A percentile compares a stretch with the other conserved stretches of the same genome.
Evolutionary conservation across 2,797 vertebrate genomes (phyloP).

Genomic region (Otolemur crassicaudatus): DNA sequence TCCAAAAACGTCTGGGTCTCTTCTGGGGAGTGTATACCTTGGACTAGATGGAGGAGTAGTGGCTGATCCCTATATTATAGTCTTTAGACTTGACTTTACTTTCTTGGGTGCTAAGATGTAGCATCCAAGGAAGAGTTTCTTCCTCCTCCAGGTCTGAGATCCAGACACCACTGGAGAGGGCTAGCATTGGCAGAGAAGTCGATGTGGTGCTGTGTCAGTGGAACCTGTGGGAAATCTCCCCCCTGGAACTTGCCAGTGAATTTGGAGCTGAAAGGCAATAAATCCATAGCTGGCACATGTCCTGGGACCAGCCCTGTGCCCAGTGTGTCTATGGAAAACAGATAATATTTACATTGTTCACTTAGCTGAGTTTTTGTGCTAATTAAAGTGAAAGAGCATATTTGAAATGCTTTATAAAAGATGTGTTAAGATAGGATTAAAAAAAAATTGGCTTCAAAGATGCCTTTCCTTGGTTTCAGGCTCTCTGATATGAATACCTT

Average conservation of each 20-base stretch:
- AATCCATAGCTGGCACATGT: not conserved
- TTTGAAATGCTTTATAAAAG: not conserved
- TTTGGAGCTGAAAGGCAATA: not conserved
- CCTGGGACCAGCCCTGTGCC: not conserved
- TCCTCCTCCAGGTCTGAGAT: not conserved
- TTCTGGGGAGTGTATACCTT: not conserved
- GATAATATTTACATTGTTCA: not conserved
- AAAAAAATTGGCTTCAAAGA: not conserved
- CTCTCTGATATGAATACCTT: not conserved
- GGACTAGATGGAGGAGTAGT: not conserved
- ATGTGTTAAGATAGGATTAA: not conserved
- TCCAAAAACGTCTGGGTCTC: not conserved
- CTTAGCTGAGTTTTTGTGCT: not conserved
- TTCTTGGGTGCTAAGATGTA: not conserved
- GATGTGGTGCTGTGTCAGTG: fast-evolving
- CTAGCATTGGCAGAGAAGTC: not conserved
- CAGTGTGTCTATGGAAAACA: not conserved
- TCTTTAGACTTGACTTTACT: not conserved
- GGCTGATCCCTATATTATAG: not conserved
- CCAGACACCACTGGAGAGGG: not conserved
- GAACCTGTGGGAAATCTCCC: not conserved
- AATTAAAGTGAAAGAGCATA: not conserved
- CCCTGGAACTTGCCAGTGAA: not conserved
- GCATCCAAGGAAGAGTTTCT: not conserved
- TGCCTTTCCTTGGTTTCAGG: not conserved